Evolutionary conservation across 2,797 vertebrate species (phyloP).

Genomic region (Aeoliscus strigatus): DNA sequence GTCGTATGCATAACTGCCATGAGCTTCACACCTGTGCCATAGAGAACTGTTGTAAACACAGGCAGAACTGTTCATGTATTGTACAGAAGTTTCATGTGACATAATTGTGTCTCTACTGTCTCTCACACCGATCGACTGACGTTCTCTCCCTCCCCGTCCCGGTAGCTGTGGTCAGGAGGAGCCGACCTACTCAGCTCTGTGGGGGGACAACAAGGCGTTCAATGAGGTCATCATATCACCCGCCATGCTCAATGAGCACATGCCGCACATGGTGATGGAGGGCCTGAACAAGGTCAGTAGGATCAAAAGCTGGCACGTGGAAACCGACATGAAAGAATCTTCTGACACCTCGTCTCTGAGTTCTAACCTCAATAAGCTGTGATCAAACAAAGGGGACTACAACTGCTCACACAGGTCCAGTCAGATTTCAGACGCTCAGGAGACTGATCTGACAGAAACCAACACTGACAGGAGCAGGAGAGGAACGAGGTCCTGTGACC

Average conservation of each 20-base stretch:
- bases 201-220: conserved; percentile 98
- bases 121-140: conserved; percentile 8
- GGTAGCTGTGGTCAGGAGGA: conserved; percentile 94
- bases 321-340: conserved; percentile 12
- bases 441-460: no score
- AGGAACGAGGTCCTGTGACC: no score
- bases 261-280: conserved; percentile 97
- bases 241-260: conserved; percentile 96
- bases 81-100: conserved; percentile 1
- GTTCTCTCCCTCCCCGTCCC: conserved; percentile 1
- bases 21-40: conserved; percentile 28
- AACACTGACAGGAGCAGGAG: no score
- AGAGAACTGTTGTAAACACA: no score
- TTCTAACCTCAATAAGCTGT: conserved; percentile 10
- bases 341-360: conserved; percentile 16
- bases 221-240: conserved; percentile 98
- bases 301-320: conserved; percentile 17
- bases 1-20: conserved; percentile 27
- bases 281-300: conserved; percentile 90
- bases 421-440: no score
- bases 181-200: conserved; percentile 97
- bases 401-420: conserved; percentile 4
- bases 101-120: conserved; percentile 6
- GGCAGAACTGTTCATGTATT: no score
- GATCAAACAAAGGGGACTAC: conserved; percentile 18